Conservation (phyloP, 2,888 invertebrate species). For the Hirtodrosophila alboralis region DNA sequence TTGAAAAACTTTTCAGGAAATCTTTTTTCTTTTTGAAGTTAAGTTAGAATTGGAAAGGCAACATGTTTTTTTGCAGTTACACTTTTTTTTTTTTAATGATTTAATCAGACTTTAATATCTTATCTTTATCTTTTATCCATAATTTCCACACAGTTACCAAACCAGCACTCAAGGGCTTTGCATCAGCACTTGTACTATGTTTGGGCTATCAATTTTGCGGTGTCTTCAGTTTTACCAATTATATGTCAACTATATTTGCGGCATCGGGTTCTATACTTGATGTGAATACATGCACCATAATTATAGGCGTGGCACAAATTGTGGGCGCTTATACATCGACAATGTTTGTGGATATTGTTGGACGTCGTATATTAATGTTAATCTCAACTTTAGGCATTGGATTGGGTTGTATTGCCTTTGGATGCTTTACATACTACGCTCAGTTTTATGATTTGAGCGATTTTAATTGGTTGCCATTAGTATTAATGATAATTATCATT, state of each 20-base stretch:
- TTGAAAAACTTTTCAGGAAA: too few species aligned
- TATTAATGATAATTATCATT: constrained; percentile 76
- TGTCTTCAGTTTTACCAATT: constrained; percentile 79
- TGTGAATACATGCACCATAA: constrained; percentile 80
- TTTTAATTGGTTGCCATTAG: constrained; percentile 77
- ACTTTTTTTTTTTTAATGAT: too few species aligned
- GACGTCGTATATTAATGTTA: constrained; percentile 78
- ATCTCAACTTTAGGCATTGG: constrained; percentile 75
- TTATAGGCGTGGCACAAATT: constrained; percentile 80
- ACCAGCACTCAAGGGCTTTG: constrained; percentile 70
- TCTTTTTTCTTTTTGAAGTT: too few species aligned
- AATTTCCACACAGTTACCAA: constrained; percentile 61
- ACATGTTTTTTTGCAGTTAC: too few species aligned
- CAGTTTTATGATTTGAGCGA: constrained; percentile 46
- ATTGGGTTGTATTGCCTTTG: constrained; percentile 72
- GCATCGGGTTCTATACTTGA: constrained; percentile 73
- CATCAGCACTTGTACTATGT: constrained; percentile 62
- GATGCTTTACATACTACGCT: constrained; percentile 67
- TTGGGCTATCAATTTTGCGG: constrained; percentile 78
- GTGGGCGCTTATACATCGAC: constrained; percentile 77
- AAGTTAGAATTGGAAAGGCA: too few species aligned
- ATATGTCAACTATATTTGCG: constrained; percentile 81
- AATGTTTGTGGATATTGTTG: constrained; percentile 77
- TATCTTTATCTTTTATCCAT: constrained; percentile 2
- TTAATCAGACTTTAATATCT: too few species aligned